Evolutionary conservation across 37 sponge, comb jelly and placozoan species (phyloP), one percentile per base, ranked within the genome.

Genomic region (Beroe ovata): DNA sequence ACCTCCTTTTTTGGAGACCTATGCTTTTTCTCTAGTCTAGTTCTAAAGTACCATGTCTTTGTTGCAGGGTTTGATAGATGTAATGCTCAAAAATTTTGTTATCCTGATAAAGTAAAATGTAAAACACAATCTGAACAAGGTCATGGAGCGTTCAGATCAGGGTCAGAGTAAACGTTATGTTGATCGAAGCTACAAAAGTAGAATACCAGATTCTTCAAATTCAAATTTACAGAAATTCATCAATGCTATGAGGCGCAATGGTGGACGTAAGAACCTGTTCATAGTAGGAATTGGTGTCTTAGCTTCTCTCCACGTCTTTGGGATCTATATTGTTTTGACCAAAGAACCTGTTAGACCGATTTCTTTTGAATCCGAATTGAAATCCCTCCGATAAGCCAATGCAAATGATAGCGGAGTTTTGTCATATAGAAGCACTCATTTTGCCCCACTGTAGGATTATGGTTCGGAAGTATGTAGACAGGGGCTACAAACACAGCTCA

Each of bases 401-500:
- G n/a, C n/a, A n/a, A n/a, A n/a, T n/a, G n/a, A n/a, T n/a, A n/a
- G n/a, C n/a, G n/a, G n/a, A n/a, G n/a, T n/a, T n/a, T n/a, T n/a
- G n/a, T n/a, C n/a, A n/a, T n/a, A n/a, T n/a, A n/a, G n/a, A n/a
- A n/a, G n/a, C n/a, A n/a, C n/a, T n/a, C n/a, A n/a, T n/a, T n/a
- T n/a, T n/a, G n/a, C n/a, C n/a, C n/a, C n/a, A n/a, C n/a, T n/a
- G n/a, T n/a, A 47, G 54, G 11, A 11, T 8, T 21, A 77, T 77
- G 84, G 84, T 35, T 21, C 84, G 84, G 23, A 42, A 42, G 42
- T 77, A 77, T 54, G 54, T 42, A 20, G 84, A 77, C 84, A 8
- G 84, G 54, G 41, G 38, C 28, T 77, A 77, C 84, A 77, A 41
- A 40, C 84, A 77, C 84, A 42, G 33, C 41, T 21, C 41, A 11